phyloP scores from a whole-genome alignment of 2,113 vertebrate species.

The Parus major region DNA sequence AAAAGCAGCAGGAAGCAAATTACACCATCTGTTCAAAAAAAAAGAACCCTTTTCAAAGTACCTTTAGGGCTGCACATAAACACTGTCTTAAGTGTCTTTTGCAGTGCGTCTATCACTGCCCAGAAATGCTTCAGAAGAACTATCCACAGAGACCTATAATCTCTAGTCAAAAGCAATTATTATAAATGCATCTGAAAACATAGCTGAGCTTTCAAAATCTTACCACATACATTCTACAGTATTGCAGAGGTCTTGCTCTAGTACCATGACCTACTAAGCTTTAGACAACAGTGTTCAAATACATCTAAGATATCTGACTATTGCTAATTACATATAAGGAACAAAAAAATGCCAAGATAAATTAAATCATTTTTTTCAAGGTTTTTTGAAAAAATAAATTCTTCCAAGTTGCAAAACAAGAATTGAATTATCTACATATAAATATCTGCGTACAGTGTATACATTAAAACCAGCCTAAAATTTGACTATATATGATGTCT shows the following conservation, averaged over 20 bases:
- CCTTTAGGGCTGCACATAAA: background rate
- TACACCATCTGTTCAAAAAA: constrained; percentile 17
- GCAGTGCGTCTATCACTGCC: background rate
- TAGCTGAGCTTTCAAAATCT: background rate
- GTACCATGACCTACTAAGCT: background rate
- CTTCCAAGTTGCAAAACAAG: background rate
- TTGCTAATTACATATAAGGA: background rate
- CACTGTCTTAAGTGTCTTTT: background rate
- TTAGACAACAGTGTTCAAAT: background rate
- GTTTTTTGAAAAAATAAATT: background rate
- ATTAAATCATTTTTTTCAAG: background rate
- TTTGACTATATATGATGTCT: background rate
- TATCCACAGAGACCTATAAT: background rate
- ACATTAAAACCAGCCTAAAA: background rate
- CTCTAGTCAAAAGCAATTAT: background rate
- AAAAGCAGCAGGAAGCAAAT: constrained; percentile 17
- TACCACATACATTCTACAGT: background rate
- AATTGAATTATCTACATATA: background rate
- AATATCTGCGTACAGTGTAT: background rate
- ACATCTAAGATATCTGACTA: background rate
- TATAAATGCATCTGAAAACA: background rate
- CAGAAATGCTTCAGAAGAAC: constrained; percentile 10
- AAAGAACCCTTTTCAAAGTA: background rate
- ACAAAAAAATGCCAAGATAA: background rate
- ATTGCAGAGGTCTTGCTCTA: background rate